Evolutionary conservation across 2,797 vertebrate genomes (phyloP), one percentile per base, ranked within the genome.

Genomic region (Myioborus miniatus): DNA sequence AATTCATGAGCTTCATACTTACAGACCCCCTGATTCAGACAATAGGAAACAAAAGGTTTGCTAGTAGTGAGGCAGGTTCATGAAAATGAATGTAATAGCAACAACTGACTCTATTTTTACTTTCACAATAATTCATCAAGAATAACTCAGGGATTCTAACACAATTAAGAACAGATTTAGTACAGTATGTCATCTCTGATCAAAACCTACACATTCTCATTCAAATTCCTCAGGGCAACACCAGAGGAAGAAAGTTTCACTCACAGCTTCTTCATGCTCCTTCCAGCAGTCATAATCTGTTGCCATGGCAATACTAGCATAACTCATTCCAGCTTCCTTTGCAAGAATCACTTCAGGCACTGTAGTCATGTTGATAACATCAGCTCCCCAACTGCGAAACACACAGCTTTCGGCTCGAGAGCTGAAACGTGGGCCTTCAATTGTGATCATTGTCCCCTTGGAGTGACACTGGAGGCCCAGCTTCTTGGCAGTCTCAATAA

Each of bases 211-310:
- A 84, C 15, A 37, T 69, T 53, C 47, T 82, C 43, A 74, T 39
- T 8, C 50, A 67, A 47, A 90, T 37, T 20, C 18, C 41, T 46
- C 20, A n/a, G 36, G 65, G 43, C 32, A 52, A 90, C 37, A 62
- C 22, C 34, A 86, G 20, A 80, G 29, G 29, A 87, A 34, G 65
- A 65, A 77, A 53, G 15, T 41, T 87, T 52, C 43, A 98, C 99
- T 98, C 96, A 99, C 99, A 89, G 98, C 98, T 97, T 99, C 99
- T 96, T 99, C 99, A 1, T 99, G 98, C 68, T 99, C 99, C 96
- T 99, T 99, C 99, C 99, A 99, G 97, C 99, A 99, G 96, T 99
- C 99, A 2, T 99, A 99, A 98, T 99, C 99, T 6, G 99, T 99
- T 83, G 99, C 99, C 99, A 99, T 98, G 95, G 99, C 99, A 24